Evolutionary conservation across 2,797 vertebrate species (phyloP).

Genomic region (Gymnocypris eckloni): DNA sequence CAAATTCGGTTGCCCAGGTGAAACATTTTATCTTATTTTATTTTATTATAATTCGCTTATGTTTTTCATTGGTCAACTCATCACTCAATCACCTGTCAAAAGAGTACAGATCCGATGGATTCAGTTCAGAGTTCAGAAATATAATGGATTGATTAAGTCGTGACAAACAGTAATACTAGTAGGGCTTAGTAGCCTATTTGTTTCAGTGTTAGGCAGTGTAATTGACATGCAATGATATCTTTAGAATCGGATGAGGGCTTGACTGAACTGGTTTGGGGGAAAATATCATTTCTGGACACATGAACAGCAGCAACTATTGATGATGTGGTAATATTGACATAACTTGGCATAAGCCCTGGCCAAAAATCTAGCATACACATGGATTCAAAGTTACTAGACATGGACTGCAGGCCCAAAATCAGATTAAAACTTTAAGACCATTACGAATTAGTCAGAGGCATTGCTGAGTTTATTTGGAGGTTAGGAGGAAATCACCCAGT

Average conservation of each 20-base stretch:
- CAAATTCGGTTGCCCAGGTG: too few species aligned
- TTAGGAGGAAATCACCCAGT: not conserved
- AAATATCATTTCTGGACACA: not conserved
- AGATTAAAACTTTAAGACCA: slow-evolving; percentile 3
- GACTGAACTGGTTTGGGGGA: not conserved
- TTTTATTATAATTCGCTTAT: not conserved
- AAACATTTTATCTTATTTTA: not conserved
- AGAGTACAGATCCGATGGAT: not conserved
- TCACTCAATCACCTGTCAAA: not conserved
- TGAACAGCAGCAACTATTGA: not conserved
- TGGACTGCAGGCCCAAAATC: not conserved
- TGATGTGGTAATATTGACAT: too few species aligned
- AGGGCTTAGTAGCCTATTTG: not conserved
- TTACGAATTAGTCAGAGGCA: not conserved
- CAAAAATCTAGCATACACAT: not conserved
- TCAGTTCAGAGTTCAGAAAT: not conserved
- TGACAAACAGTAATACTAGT: not conserved
- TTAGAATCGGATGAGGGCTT: not conserved
- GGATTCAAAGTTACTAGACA: not conserved
- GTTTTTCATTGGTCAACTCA: not conserved
- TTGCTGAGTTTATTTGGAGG: not conserved
- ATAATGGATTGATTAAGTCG: not conserved
- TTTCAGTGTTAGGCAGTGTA: not conserved
- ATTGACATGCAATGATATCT: not conserved
- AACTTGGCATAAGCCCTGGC: not conserved